A percentile compares a stretch with the other conserved stretches of the same genome.
These are phyloP conservation scores for Ellobius talpinus DNA, from an alignment of 2,113 vertebrate species.

Conservation along the genomic window DNA sequence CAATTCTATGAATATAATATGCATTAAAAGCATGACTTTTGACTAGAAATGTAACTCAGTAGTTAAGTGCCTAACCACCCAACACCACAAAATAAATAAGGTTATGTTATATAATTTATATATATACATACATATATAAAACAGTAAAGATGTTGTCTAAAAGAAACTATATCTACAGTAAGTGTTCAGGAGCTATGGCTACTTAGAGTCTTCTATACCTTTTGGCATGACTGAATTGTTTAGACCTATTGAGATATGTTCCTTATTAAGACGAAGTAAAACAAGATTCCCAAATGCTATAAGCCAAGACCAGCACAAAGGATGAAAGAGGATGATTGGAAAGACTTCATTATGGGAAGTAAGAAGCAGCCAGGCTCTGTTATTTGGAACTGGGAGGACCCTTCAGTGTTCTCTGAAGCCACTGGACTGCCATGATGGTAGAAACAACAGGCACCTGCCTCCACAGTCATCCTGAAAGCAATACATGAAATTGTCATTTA, in stretches of 20 bases:
- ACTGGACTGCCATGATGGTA: background rate
- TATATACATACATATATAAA: too few relatives aligned
- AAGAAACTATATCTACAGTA: background rate
- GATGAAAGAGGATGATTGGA: background rate
- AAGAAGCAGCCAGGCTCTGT: background rate
- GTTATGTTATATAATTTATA: constrained; percentile 21
- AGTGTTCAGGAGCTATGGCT: background rate
- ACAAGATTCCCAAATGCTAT: background rate
- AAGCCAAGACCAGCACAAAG: background rate
- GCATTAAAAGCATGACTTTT: constrained; percentile 24
- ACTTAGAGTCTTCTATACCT: constrained; percentile 34
- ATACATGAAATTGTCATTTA: background rate
- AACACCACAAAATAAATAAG: background rate
- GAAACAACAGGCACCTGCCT: background rate
- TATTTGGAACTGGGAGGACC: background rate
- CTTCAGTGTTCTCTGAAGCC: background rate
- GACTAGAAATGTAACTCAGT: background rate
- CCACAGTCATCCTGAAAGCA: background rate
- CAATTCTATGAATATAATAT: background rate
- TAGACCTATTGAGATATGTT: constrained; percentile 41
- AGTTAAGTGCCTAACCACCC: background rate
- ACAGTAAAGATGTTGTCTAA: constrained; percentile 34
- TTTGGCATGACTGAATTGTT: constrained; percentile 30
- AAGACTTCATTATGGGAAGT: background rate
- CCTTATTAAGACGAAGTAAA: background rate